Evolutionary conservation across 2,888 invertebrate species (phyloP), one percentile per base, ranked within the genome.

Genomic region (Augochlorella aurata): DNA sequence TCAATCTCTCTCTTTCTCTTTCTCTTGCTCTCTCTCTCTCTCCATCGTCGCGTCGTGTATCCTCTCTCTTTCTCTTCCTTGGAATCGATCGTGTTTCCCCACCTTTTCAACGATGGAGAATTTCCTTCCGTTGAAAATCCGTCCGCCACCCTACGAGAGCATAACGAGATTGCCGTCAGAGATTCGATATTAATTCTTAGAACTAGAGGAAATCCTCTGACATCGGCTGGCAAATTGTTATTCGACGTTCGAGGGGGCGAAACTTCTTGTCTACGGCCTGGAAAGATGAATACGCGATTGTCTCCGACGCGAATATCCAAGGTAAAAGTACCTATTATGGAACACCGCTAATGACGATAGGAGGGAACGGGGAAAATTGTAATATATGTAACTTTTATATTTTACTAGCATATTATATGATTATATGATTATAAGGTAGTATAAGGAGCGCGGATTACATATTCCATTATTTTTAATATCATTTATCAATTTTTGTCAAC

Each of bases 81-180:
- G 70, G 79, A 80, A 87, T 88, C 88, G 78, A 85, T 80, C 75
- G 58, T 29, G 21, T 38, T 47, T 47, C 21, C 29, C 58, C 61
- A 68, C 70, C 47, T 61, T 63, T 63, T 44, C 81, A 44, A 45
- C 61, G 47, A 18, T 16, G 50, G 45, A 67, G 70, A 79, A 77
- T 81, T 77, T 76, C 81, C 81, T 79, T 70, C 66, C 54, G 71
- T 29, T 10, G 61, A 67, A 78, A 58, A 78, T 68, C 67, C 54
- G 49, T 29, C 47, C 68, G 12, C 21, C 67, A 52, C 54, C 69
- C 66, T 24, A 47, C 74, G 71, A 58, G 21, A 12, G 10, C 63
- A 49, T 77, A 77, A 79, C 79, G 44, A 77, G 68, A 68, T 82
- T 74, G 63, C 54, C 71, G 49, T 66, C 47, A 29, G 47, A 68